Conservation (phyloP, 2,797 vertebrate genomes). For the Molothrus aeneus region DNA sequence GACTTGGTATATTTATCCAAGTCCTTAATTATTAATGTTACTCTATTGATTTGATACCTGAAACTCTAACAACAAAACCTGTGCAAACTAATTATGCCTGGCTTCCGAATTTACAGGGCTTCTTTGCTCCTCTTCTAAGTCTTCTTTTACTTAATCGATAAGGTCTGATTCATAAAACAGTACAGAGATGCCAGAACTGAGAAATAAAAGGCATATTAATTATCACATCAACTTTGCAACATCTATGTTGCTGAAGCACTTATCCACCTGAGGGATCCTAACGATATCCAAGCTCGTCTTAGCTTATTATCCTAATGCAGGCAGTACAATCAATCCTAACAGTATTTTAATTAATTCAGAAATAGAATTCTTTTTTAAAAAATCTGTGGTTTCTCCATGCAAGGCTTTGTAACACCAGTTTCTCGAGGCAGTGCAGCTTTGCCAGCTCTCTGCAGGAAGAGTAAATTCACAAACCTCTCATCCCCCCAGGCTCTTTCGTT, state of each 20-base stretch:
- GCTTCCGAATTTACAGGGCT: slow-evolving; percentile 69
- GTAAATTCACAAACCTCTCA: not conserved
- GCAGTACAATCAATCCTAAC: not conserved
- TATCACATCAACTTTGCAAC: not conserved
- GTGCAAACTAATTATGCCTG: slow-evolving; percentile 75
- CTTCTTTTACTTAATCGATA: slow-evolving; percentile 67
- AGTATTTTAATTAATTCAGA: not conserved
- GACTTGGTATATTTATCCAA: slow-evolving; percentile 79
- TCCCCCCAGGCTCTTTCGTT: fast-evolving
- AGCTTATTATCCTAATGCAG: slow-evolving; percentile 14
- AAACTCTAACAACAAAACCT: slow-evolving; percentile 76
- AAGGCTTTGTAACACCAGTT: not conserved
- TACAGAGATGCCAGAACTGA: slow-evolving; percentile 4
- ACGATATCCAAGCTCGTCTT: not conserved
- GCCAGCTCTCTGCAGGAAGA: not conserved
- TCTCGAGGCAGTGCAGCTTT: not conserved
- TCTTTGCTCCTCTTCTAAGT: slow-evolving; percentile 63
- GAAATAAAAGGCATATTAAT: slow-evolving; percentile 47
- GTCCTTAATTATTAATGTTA: slow-evolving; percentile 78
- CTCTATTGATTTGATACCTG: slow-evolving; percentile 77
- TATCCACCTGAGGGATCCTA: not conserved
- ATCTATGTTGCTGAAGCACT: not conserved
- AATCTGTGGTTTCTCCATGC: not conserved
- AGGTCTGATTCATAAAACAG: slow-evolving; percentile 70
- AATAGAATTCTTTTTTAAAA: not conserved